Percentiles rank a stretch among this genome's conserved stretches.
These are phyloP conservation scores for Microcebus lehilahytsara DNA, from an alignment of 2,113 vertebrate genomes.

Conservation along the genomic window DNA sequence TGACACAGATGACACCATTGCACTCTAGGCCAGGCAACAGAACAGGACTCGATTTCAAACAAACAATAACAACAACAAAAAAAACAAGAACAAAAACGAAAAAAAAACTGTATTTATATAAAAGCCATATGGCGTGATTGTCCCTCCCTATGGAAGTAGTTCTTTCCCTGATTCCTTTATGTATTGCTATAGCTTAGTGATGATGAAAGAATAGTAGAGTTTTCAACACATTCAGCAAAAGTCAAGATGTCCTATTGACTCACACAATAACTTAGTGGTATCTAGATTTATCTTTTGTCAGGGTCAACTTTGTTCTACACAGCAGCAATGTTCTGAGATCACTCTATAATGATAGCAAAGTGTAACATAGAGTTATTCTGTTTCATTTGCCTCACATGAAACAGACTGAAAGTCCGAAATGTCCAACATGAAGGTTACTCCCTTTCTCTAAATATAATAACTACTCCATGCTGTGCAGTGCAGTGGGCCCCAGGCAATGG, in stretches of 20 bases:
- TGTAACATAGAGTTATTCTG: not conserved
- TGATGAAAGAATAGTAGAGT: slow-evolving; percentile 50
- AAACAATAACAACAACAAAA: too few species aligned
- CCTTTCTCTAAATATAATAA: not conserved
- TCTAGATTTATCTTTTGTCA: slow-evolving; percentile 29
- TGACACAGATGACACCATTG: too few species aligned
- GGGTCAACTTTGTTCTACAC: not conserved
- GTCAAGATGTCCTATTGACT: slow-evolving; percentile 50
- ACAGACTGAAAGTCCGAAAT: not conserved
- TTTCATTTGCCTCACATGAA: slow-evolving; percentile 3
- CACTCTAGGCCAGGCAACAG: too few species aligned
- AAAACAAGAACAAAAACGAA: too few species aligned
- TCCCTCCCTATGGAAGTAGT: not conserved
- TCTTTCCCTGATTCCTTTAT: slow-evolving; percentile 27
- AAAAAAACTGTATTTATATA: slow-evolving; percentile 45
- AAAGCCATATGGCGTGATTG: slow-evolving; percentile 9
- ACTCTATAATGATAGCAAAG: slow-evolving; percentile 4
- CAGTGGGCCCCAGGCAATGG: not conserved
- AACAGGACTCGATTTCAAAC: too few species aligned
- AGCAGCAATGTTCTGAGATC: not conserved
- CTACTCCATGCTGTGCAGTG: not conserved
- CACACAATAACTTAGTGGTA: slow-evolving; percentile 18
- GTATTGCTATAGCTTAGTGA: slow-evolving; percentile 1
- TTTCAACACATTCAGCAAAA: slow-evolving; percentile 31
- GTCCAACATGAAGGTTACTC: not conserved